Evolutionary conservation across 2,888 invertebrate species (phyloP).

Genomic region (Andrena marginata): DNA sequence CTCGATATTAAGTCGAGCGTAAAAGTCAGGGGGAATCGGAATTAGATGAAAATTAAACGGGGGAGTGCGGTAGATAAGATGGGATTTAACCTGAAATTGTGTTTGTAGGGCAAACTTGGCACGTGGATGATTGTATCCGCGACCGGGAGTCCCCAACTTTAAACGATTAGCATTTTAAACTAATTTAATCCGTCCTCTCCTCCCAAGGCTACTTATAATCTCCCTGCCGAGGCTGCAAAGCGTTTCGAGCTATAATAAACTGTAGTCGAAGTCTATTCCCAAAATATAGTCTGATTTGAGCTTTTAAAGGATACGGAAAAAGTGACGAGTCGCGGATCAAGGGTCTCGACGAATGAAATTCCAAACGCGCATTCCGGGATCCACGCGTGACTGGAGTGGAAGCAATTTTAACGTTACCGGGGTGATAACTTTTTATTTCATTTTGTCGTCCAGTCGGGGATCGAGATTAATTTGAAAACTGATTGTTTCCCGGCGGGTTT

Average conservation of each 20-base stretch:
- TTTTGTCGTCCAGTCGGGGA: not conserved
- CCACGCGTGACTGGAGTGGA: not conserved
- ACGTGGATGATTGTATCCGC: not conserved
- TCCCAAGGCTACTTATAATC: not conserved
- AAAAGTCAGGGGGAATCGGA: slow-evolving; percentile 9
- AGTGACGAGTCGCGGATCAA: not conserved
- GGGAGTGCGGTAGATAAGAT: not conserved
- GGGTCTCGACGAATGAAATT: not conserved
- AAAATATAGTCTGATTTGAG: too few species aligned
- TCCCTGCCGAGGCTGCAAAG: not conserved
- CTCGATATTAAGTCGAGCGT: not conserved
- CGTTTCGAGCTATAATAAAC: not conserved
- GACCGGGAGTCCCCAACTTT: not conserved
- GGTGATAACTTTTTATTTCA: not conserved
- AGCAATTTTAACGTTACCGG: slow-evolving; percentile 8
- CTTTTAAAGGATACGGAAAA: too few species aligned
- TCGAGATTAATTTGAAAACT: not conserved
- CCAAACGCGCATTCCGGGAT: not conserved
- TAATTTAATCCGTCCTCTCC: not conserved
- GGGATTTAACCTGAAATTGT: slow-evolving; percentile 16
- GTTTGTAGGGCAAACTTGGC: slow-evolving; percentile 21
- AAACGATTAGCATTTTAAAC: not conserved
- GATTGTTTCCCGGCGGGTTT: not conserved
- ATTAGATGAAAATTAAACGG: slow-evolving; percentile 26
- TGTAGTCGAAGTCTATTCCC: too few species aligned